Base-by-base conservation (phyloP, 2,888 invertebrate genomes). In the Cataglyphis altisquamis region DNA sequence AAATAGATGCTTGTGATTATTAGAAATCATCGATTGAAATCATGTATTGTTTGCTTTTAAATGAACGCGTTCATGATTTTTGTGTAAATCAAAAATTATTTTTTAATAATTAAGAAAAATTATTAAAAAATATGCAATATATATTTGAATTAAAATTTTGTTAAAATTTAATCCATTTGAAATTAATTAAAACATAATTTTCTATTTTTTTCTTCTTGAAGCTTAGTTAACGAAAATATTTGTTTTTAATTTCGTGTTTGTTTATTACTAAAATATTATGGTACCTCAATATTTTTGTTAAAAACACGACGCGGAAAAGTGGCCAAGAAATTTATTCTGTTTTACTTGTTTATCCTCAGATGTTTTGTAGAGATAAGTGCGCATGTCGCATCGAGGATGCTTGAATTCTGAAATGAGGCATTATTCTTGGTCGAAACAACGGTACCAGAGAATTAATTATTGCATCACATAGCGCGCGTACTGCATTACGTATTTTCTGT, bases 361-460 rank as follows among this genome's bases (percentile, higher is more conserved):
- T n/a, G 21, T 63, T 74, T 62, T 32, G 9, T n/a, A n/a, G 29
- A 39, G 39, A 60, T 73, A 62, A 45, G 45, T 60, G 45, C 29
- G 25, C 25, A 57, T 21, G 72, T 72, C 55, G 18, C 12, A 21
- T 39, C 39, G 60, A 72, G 57, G n/a, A 21, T 5, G 45, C 41
- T 74, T 63, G 45, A 32, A 74, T 62, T 29, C 62, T 21, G 15
- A 45, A 63, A 63, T 21, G 21, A n/a, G 63, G 32, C 73, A 63
- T n/a, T 74, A 74, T 74, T 62, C 62, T 74, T 41, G 32, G 8
- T 32, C 41, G 29, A 45, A 60, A 60, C 39, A 12, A 60, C 32
- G 15, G 2, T 21, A 74, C 21, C 12, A 5, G 60, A 62, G 45
- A 74, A 45, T 74, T 62, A 74, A 74, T 74, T 73, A 73, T 73